These are phyloP conservation scores for Pipistrellus pygmaeus DNA, from an alignment of 2,797 vertebrate genomes.

Conservation along the genomic window DNA sequence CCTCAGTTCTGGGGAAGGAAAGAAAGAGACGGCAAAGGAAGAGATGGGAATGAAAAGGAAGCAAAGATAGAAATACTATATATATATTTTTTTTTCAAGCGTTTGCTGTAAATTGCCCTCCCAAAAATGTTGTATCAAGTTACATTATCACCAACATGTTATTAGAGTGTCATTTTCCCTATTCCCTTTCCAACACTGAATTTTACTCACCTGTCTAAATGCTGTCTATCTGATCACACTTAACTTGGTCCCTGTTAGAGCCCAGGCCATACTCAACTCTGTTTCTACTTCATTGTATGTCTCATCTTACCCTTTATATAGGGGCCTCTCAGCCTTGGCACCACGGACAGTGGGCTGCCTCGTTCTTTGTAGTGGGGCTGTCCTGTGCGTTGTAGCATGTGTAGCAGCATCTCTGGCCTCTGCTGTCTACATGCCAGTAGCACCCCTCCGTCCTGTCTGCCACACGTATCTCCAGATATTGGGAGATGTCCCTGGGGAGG, in stretches of 20 bases:
- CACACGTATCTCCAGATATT: background rate
- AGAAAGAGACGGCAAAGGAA: background rate
- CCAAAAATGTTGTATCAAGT: background rate
- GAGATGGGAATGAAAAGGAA: slow-evolving; percentile 24
- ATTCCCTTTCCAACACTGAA: background rate
- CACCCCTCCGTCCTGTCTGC: too few species aligned
- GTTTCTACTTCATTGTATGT: background rate
- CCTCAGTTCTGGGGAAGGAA: background rate
- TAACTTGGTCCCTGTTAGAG: background rate
- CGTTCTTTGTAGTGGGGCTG: background rate
- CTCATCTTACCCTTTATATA: background rate
- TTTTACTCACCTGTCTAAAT: background rate
- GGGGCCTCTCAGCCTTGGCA: background rate
- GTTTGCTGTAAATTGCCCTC: background rate
- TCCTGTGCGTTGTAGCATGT: background rate
- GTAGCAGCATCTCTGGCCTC: background rate
- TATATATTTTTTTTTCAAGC: background rate
- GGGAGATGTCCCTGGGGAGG: background rate
- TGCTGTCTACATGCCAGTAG: background rate
- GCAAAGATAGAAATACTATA: background rate
- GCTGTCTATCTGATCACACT: background rate
- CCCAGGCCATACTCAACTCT: background rate
- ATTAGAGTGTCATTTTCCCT: background rate
- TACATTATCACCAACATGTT: background rate
- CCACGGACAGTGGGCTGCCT: background rate